Percentiles rank a stretch among this genome's conserved stretches.
phyloP scores from a whole-genome alignment of 2,797 vertebrate genomes.

The Myripristis jacobus region DNA sequence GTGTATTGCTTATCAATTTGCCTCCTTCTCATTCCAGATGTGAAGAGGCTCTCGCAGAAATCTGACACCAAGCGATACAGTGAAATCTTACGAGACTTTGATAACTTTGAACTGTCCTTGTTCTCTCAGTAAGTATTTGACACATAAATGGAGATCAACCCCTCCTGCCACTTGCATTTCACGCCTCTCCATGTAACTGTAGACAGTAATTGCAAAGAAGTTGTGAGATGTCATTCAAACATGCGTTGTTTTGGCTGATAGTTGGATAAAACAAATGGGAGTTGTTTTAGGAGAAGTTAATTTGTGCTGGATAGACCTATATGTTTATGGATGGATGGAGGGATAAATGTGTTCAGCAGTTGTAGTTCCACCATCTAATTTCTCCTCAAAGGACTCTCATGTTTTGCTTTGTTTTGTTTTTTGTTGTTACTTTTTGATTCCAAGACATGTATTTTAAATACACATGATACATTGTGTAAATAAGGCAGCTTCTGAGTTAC shows the following conservation, averaged over 20 bases:
- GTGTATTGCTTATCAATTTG: constrained; percentile 1
- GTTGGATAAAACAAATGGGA: too few relatives aligned
- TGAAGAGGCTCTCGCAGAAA: constrained; percentile 51
- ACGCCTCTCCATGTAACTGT: neutral
- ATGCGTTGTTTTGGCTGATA: neutral
- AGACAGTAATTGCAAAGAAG: neutral
- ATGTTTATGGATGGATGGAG: too few relatives aligned
- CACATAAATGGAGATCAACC: neutral
- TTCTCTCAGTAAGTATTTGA: constrained; percentile 83
- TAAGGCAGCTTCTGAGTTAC: too few relatives aligned
- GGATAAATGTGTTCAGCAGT: too few relatives aligned
- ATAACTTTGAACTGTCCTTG: constrained; percentile 89
- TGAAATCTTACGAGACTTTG: constrained; percentile 93
- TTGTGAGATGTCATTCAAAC: constrained; percentile 15
- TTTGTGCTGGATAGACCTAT: too few relatives aligned
- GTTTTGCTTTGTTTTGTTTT: too few relatives aligned
- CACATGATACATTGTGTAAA: too few relatives aligned
- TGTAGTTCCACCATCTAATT: too few relatives aligned
- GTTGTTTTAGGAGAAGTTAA: too few relatives aligned
- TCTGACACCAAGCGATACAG: constrained; percentile 89
- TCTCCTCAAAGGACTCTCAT: too few relatives aligned
- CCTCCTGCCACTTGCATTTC: neutral
- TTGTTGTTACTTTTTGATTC: too few relatives aligned
- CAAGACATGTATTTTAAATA: too few relatives aligned
- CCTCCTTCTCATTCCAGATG: constrained; percentile 73